A percentile compares a stretch with the other conserved stretches of the same genome.
These are phyloP conservation scores for Tachysurus vachellii DNA, from an alignment of 2,113 vertebrate genomes.

Conservation along the genomic window DNA sequence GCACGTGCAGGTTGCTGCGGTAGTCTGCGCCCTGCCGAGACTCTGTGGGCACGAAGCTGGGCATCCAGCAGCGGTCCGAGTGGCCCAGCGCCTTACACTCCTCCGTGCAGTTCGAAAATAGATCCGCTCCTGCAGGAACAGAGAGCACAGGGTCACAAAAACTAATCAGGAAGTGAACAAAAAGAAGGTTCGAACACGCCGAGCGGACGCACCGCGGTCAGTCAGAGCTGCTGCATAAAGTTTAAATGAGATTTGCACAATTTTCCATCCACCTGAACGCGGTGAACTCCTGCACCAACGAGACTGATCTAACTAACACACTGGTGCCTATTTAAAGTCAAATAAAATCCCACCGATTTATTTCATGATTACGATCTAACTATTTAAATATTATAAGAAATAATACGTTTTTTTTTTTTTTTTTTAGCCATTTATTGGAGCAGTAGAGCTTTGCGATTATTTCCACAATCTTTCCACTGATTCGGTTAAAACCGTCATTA, in stretches of 20 bases:
- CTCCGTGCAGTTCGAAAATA: constrained; percentile 99
- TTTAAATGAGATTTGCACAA: background rate
- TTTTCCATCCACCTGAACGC: constrained; percentile 6
- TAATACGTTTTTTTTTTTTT: no score
- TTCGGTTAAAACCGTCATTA: background rate
- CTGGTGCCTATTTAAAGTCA: background rate
- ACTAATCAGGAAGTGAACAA: background rate
- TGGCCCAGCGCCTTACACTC: constrained; percentile 98
- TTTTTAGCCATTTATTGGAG: background rate
- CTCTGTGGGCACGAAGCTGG: constrained; percentile 90
- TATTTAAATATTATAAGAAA: background rate
- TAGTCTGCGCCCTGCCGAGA: constrained; percentile 95
- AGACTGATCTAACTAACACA: background rate
- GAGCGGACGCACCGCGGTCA: background rate
- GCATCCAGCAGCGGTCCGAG: constrained; percentile 99
- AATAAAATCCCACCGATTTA: background rate
- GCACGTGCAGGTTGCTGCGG: constrained; percentile 97
- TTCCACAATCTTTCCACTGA: background rate
- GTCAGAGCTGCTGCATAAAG: background rate
- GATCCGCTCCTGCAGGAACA: constrained; percentile 82
- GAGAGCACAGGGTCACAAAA: constrained; percentile 6
- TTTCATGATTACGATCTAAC: background rate
- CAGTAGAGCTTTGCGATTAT: background rate
- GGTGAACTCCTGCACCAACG: background rate
- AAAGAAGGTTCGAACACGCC: background rate